These are phyloP conservation scores for Notarius lentiginosus DNA, from an alignment of 2,113 vertebrate genomes.

Conservation along the genomic window DNA sequence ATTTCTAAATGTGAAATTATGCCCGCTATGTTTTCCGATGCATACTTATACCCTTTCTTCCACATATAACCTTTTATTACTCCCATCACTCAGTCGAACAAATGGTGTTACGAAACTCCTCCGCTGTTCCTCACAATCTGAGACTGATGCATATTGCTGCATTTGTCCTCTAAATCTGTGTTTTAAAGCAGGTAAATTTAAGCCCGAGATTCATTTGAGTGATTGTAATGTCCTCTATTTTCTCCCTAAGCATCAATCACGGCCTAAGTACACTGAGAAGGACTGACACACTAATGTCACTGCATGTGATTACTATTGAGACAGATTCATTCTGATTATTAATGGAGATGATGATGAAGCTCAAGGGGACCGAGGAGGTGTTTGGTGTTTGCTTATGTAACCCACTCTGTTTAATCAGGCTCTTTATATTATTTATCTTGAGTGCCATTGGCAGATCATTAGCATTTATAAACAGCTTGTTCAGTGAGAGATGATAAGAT, in stretches of 20 bases:
- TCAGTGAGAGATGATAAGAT: neutral
- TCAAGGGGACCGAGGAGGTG: slow-evolving; percentile 49
- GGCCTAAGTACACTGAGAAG: slow-evolving; percentile 62
- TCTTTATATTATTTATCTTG: slow-evolving; percentile 6
- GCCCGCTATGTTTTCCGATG: neutral
- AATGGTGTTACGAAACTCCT: slow-evolving; percentile 30
- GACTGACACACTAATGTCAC: slow-evolving; percentile 60
- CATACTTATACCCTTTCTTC: slow-evolving; percentile 10
- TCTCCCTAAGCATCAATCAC: slow-evolving; percentile 67
- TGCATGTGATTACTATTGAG: slow-evolving; percentile 57
- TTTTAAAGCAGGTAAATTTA: slow-evolving; percentile 62
- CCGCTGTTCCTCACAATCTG: slow-evolving; percentile 35
- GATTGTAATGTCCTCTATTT: slow-evolving; percentile 64
- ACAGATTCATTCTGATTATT: slow-evolving; percentile 67
- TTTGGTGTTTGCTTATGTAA: slow-evolving; percentile 29
- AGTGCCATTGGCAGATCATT: neutral
- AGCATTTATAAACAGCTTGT: neutral
- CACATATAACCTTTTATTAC: neutral
- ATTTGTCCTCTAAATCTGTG: slow-evolving; percentile 55
- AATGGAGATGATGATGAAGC: slow-evolving; percentile 52
- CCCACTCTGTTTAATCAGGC: slow-evolving; percentile 21
- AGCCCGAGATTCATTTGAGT: slow-evolving; percentile 61
- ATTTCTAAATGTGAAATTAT: neutral
- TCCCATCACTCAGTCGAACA: slow-evolving; percentile 4
- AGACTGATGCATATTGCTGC: slow-evolving; percentile 43